Base-by-base conservation (phyloP, 2,797 vertebrate species). In the Cuniculus paca region DNA sequence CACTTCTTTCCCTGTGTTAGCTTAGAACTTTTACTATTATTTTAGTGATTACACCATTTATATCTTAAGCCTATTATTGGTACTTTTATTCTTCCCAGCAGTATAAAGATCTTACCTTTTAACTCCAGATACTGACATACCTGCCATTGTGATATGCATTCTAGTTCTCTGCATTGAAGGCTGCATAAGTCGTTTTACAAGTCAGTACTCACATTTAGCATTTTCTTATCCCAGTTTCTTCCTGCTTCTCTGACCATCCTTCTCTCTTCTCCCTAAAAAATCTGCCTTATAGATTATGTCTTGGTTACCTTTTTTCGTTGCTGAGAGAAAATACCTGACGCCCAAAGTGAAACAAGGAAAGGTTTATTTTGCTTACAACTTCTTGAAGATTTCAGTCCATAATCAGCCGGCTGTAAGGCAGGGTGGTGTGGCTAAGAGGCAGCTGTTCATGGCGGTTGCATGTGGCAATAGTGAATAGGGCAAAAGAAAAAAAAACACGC, bases 11-110 rank as follows among this genome's bases (percentile, higher is more conserved):
- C 10, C 34, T 36, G 0, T 34, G 58, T 92, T 42, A 54, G 36
- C 26, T 90, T 90, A 58, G 42, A 92, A 95, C 14, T 48, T 75
- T 63, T 45, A n/a, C n/a, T n/a, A 95, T 52, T 65, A 48, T 88
- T 94, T 86, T 61, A 90, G 52, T 48, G n/a, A 45, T 80, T 91
- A 85, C 70, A 45, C 14, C 88, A 31, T 58, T 36, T 36, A 82
- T 22, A 58, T n/a, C 31, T 87, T 79, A 83, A 94, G 48, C 11
- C 36, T 90, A 39, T 11, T 26, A 72, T 13, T 93, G 9, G 34
- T 45, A 78, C n/a, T 61, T 91, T 72, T 45, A 85, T 16, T 84
- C 6, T 82, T 85, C n/a, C 19, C 63, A 70, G 39, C 63, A 83
- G 48, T 17, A 4, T 42, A 60, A 96, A 90, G 39, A 86, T 8